Evolutionary conservation across 2,113 vertebrate species (phyloP), one percentile per base, ranked within the genome.

Genomic region (Poeciliopsis occidentalis): DNA sequence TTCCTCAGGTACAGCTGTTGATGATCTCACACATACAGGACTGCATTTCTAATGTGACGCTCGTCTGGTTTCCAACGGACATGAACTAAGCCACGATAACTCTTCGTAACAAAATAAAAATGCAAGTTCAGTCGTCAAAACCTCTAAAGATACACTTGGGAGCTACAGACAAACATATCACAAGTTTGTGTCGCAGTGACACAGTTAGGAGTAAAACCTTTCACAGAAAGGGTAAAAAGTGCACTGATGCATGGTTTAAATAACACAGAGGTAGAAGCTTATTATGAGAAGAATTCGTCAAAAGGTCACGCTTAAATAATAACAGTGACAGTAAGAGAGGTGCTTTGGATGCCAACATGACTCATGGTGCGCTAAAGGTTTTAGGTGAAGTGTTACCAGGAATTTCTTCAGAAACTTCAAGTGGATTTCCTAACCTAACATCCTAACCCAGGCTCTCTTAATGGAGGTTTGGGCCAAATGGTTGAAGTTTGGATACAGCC

Each of bases 151-250:
- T 44, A 30, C 75, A 88, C 76, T 78, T 47, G 17, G 51, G 19
- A 57, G 17, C 51, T 31, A 84, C 71, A 26, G 39, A 31, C 64
- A 17, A 74, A 75, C 66, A 79, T 51, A 37, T 83, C 65, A 78
- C 60, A 64, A 70, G 27, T 78, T 83, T 66, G 84, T 90, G 88
- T 90, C 91, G 91, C n/a, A 87, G 75, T 90, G 91, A 93, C 89
- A 93, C 71, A 84, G 51, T 64, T 75, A 80, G 41, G 24, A 57
- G 26, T 27, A 78, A 75, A 84, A 70, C 89, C 92, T 92, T 91
- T 93, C 89, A 85, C 64, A 61, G 89, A 92, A 92, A 93, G 91
- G 82, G 60, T 63, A 15, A 24, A 80, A 72, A 82, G 73, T 77
- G 69, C 83, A 85, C 61, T 61, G 47, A 84, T 81, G 61, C 66